These are phyloP conservation scores for Falco biarmicus DNA, from an alignment of 2,797 vertebrate genomes.

Conservation along the genomic window DNA sequence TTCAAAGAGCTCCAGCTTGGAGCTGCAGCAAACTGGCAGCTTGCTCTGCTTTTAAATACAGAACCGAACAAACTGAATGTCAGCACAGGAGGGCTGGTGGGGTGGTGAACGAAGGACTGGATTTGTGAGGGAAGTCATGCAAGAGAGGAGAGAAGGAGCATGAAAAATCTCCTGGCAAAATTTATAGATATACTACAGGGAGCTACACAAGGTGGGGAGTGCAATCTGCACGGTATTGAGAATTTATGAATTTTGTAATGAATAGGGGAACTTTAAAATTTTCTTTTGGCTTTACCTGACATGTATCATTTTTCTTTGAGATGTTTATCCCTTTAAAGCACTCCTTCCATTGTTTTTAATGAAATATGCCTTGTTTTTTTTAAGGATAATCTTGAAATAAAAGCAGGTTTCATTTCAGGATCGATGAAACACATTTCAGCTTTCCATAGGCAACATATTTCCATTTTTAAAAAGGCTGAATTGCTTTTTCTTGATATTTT, in stretches of 20 bases:
- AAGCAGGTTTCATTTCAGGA: not conserved
- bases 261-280: not conserved
- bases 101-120: not conserved
- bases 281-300: not conserved
- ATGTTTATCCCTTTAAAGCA: not conserved
- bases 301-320: not conserved
- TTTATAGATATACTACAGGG: not conserved
- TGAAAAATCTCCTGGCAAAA: not conserved
- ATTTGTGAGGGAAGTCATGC: not conserved
- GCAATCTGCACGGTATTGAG: not conserved
- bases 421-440: not conserved
- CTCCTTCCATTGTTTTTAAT: not conserved
- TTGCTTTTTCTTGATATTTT: not conserved
- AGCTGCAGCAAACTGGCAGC: not conserved
- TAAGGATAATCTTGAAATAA: not conserved
- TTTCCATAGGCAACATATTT: not conserved
- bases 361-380: not conserved
- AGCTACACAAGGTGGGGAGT: not conserved
- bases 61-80: not conserved
- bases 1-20: constrained; percentile 16
- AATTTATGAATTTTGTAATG: not conserved
- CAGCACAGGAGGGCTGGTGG: not conserved
- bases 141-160: not conserved
- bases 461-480: not conserved
- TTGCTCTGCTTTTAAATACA: not conserved